Evolutionary conservation across 2,113 vertebrate genomes (phyloP).

Genomic region (Dolichallabes microphthalmus): DNA sequence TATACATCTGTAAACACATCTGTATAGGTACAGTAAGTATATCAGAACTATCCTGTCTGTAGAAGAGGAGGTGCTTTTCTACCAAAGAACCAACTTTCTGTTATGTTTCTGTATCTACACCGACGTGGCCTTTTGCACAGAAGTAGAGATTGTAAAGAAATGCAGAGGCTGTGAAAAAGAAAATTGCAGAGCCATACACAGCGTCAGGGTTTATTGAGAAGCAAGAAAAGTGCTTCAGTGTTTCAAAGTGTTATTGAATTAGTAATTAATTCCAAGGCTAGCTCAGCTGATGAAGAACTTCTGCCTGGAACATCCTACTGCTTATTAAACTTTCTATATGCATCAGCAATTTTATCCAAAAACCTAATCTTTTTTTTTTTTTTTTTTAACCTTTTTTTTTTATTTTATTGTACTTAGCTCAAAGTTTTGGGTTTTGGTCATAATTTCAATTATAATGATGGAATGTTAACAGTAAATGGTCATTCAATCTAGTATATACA

Average conservation of each 20-base stretch:
- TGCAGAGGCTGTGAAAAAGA: background rate
- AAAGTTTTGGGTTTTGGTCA: background rate
- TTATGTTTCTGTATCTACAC: background rate
- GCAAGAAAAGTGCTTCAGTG: background rate
- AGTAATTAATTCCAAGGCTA: background rate
- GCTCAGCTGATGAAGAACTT: background rate
- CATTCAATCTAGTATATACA: background rate
- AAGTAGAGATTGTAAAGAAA: background rate
- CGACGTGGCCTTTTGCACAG: background rate
- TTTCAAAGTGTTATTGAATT: background rate
- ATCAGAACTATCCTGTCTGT: background rate
- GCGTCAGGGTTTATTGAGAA: background rate
- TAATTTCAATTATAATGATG: background rate
- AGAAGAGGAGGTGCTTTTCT: conserved; percentile 23
- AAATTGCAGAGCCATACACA: background rate
- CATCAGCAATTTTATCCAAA: background rate
- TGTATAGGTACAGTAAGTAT: background rate
- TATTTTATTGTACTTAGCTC: background rate
- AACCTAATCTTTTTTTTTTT: background rate
- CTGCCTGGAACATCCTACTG: background rate
- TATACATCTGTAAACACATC: background rate
- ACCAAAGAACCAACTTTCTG: conserved; percentile 3
- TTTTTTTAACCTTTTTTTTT: background rate
- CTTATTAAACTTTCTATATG: background rate
- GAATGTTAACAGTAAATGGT: background rate